phyloP scores from a whole-genome alignment of 2,797 vertebrate genomes.

The Botia kubotai region DNA sequence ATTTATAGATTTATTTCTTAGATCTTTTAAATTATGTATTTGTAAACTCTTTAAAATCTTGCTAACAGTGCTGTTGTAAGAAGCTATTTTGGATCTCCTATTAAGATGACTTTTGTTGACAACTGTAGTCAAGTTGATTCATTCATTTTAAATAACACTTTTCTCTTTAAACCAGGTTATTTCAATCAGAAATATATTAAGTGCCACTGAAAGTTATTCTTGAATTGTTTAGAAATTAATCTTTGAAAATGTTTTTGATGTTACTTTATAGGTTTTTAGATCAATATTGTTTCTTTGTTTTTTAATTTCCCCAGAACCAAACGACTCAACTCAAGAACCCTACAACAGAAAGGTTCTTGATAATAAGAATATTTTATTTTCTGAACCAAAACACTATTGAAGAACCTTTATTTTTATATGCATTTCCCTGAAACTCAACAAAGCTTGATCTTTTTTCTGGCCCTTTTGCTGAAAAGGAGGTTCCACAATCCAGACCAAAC shows the following conservation, averaged over 20 bases:
- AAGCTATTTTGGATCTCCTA: background rate
- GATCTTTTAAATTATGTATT: background rate
- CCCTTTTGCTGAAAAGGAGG: constrained; percentile 74
- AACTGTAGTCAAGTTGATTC: background rate
- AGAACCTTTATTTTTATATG: constrained; percentile 55
- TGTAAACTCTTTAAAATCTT: background rate
- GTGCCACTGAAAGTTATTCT: no score
- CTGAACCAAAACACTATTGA: background rate
- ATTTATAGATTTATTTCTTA: background rate
- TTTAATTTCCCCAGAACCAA: background rate
- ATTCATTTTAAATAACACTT: background rate
- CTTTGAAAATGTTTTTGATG: no score
- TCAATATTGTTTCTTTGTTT: background rate
- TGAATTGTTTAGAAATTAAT: no score
- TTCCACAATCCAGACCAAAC: constrained; percentile 87
- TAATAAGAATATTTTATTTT: background rate
- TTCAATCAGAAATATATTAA: no score
- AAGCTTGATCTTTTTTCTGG: constrained; percentile 81
- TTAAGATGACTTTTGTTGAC: background rate
- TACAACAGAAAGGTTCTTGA: background rate
- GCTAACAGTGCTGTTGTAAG: background rate
- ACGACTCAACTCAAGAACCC: background rate
- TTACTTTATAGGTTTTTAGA: background rate
- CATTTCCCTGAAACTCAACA: constrained; percentile 77
- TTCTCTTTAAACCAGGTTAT: no score